Percentiles rank a stretch among this genome's conserved stretches.
phyloP scores from a whole-genome alignment of 2,888 invertebrate genomes.

The Cistogaster globosa region DNA sequence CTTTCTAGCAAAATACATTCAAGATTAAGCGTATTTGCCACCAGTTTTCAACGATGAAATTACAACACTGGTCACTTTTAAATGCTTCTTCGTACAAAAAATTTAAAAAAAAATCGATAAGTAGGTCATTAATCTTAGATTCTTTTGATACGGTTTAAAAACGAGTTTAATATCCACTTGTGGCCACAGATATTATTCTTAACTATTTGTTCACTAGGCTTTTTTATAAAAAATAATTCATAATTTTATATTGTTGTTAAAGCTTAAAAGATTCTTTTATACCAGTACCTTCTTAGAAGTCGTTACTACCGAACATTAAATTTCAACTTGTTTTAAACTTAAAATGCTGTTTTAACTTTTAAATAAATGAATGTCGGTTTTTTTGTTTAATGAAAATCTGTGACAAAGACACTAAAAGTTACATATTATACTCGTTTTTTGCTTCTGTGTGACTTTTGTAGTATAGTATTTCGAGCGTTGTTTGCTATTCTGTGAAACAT shows the following conservation, averaged over 20 bases:
- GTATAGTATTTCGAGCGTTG: conserved; percentile 42
- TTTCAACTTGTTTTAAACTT: not conserved
- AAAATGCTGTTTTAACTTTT: conserved; percentile 23
- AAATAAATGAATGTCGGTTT: conserved; percentile 32
- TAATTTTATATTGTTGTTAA: too few relatives aligned
- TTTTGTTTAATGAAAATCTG: conserved; percentile 30
- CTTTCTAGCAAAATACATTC: too few relatives aligned
- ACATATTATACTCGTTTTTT: conserved; percentile 44
- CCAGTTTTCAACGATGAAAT: too few relatives aligned
- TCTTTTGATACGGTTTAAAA: not conserved
- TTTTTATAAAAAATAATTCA: too few relatives aligned
- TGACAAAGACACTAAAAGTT: conserved; percentile 65
- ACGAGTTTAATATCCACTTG: not conserved
- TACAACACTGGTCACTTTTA: too few relatives aligned
- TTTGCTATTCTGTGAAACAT: conserved; percentile 59
- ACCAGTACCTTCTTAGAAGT: not conserved
- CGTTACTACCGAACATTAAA: not conserved
- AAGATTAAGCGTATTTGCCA: too few relatives aligned
- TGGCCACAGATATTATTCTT: not conserved
- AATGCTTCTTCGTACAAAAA: too few relatives aligned
- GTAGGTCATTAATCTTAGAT: too few relatives aligned
- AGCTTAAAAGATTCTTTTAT: not conserved
- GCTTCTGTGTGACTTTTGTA: conserved; percentile 1
- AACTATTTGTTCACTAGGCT: too few relatives aligned
- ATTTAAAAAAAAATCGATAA: too few relatives aligned